A percentile compares a stretch with the other conserved stretches of the same genome.
Conservation (phyloP, 1,140 invertebrate species). For the Matsumurasca onukii region DNA sequence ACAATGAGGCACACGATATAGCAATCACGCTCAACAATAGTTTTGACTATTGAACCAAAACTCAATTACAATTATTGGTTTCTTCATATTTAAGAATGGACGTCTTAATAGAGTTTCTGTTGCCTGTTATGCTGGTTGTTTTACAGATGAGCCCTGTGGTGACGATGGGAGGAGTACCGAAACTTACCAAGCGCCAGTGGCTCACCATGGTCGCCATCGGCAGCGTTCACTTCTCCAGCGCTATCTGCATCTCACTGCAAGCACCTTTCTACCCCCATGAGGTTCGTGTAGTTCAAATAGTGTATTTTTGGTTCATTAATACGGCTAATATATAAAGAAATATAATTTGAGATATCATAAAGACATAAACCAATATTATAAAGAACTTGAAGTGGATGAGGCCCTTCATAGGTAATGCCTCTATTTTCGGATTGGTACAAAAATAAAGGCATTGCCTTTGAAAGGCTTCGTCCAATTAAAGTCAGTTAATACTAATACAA, state of each 20-base stretch:
- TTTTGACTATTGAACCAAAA: too few relatives aligned
- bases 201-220: conserved; percentile 53
- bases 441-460: too few relatives aligned
- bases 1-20: too few relatives aligned
- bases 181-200: conserved; percentile 52
- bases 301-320: background rate
- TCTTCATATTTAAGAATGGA: too few relatives aligned
- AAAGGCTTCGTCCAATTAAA: too few relatives aligned
- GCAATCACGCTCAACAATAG: too few relatives aligned
- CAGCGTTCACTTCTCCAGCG: conserved; percentile 57
- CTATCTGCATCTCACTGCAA: conserved; percentile 57
- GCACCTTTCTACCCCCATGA: conserved; percentile 60
- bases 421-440: too few relatives aligned
- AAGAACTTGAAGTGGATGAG: too few relatives aligned
- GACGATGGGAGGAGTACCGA: conserved; percentile 25
- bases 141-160: conserved; percentile 23
- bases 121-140: conserved; percentile 18
- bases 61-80: too few relatives aligned
- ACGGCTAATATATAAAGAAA: background rate
- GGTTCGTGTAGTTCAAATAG: conserved; percentile 41
- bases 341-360: background rate
- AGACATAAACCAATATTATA: background rate
- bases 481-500: too few relatives aligned
- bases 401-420: too few relatives aligned
- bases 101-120: too few relatives aligned